Evolutionary conservation across 2,888 invertebrate species (phyloP).

Genomic region (Andrena trimmerana): DNA sequence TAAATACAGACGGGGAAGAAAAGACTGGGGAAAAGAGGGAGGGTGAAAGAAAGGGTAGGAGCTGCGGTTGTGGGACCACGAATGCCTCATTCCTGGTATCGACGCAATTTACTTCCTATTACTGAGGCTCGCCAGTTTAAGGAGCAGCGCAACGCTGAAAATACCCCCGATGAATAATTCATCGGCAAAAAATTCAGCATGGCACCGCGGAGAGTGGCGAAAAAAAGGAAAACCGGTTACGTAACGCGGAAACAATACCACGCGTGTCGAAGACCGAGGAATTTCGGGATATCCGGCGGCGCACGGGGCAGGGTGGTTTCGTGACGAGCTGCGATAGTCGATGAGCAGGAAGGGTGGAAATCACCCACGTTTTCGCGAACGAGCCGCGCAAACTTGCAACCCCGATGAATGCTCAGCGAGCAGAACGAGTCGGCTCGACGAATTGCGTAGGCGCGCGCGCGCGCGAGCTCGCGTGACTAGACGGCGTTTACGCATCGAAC

Average conservation of each 20-base stretch:
- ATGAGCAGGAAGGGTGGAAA: not conserved
- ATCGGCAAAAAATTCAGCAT: slow-evolving; percentile 32
- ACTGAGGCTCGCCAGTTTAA: not conserved
- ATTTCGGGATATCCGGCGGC: slow-evolving; percentile 18
- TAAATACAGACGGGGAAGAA: not conserved
- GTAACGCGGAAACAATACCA: slow-evolving; percentile 55
- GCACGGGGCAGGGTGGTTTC: slow-evolving; percentile 54
- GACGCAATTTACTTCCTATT: slow-evolving; percentile 1
- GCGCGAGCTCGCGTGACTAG: slow-evolving; percentile 69
- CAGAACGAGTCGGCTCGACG: slow-evolving; percentile 54
- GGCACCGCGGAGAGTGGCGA: not conserved
- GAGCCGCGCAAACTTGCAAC: slow-evolving; percentile 36
- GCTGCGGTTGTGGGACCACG: not conserved
- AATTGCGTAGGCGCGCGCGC: slow-evolving; percentile 66
- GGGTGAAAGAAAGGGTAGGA: not conserved
- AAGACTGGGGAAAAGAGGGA: not conserved
- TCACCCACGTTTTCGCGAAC: slow-evolving; percentile 10
- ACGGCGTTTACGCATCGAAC: slow-evolving; percentile 67
- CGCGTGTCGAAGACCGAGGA: slow-evolving; percentile 50
- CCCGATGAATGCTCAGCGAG: slow-evolving; percentile 38
- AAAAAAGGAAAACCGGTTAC: slow-evolving; percentile 33
- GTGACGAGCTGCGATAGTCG: slow-evolving; percentile 46
- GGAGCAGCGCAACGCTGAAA: slow-evolving; percentile 24
- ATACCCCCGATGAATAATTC: slow-evolving; percentile 49
- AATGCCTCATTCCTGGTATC: not conserved